Evolutionary conservation across 2,113 vertebrate species (phyloP), one percentile per base, ranked within the genome.

Genomic region (Haemorhous mexicanus): DNA sequence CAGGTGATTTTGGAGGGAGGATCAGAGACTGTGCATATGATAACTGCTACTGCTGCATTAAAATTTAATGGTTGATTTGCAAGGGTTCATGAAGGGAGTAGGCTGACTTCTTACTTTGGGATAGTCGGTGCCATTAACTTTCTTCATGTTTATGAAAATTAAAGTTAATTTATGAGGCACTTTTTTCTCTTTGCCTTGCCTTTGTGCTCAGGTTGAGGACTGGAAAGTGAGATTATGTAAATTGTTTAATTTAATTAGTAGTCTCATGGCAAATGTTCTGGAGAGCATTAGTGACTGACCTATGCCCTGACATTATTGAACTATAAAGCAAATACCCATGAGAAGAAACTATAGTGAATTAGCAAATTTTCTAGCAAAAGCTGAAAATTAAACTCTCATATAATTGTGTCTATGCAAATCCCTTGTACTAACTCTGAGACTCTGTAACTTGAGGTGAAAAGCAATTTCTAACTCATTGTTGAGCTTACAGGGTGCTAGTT

Each of bases 171-270:
- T 92, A 73, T 50, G 69, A 89, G 49, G 61, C 80, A 62, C 90
- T 93, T 96, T 58, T 93, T 96, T 78, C 83, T 89, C 88, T 91
- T 94, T 70, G 73, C 84, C 90, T 92, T 86, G 92, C 61, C 73
- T 79, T 90, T 78, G 56, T 84, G 90, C 84, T 90, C 83, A 93
- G 88, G 85, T 69, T 90, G 88, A 95, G 64, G 82, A 72, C 69
- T 84, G 83, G 83, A 84, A 94, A 97, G 83, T 55, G 83, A 96
- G 88, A 94, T 84, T 92, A 93, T 9, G 0, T 89, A 90, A 96
- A 96, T 94, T 92, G 94, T 81, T 96, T 95, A 94, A 96, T 96
- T 96, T 96, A 96, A 96, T 96, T 96, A 94, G 68, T 44, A 78
- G 83, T 94, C 95, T 94, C 85, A 64, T 69, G 93, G 73, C 84